phyloP scores from a whole-genome alignment of 2,113 vertebrate genomes.

The Sceloporus undulatus region DNA sequence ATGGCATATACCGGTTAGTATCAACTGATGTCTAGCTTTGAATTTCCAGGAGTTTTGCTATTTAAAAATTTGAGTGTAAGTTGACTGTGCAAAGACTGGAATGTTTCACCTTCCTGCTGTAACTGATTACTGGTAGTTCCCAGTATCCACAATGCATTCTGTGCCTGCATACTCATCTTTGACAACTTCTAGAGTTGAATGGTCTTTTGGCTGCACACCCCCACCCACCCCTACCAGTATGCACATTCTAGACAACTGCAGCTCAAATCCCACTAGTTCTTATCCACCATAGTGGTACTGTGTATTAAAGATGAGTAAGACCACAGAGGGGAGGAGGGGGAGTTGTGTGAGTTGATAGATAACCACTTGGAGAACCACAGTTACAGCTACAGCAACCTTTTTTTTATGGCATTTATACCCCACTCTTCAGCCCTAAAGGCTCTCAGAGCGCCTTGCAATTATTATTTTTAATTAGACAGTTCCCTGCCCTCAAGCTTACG shows the following conservation, averaged over 20 bases:
- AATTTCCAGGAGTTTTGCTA: fast-evolving
- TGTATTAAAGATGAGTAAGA: no score
- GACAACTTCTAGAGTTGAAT: no score
- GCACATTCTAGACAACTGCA: no score
- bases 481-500: no score
- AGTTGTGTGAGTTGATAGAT: neutral
- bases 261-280: neutral
- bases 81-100: neutral
- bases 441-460: no score
- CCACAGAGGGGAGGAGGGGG: no score
- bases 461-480: no score
- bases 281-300: neutral
- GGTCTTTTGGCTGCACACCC: no score
- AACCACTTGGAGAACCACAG: no score
- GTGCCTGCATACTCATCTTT: neutral
- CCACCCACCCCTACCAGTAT: no score
- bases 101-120: neutral
- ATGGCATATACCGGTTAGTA: neutral
- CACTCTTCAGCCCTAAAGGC: no score
- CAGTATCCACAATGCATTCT: neutral
- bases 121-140: neutral
- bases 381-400: neutral
- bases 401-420: no score
- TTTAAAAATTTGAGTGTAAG: neutral
- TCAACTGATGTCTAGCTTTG: neutral